Evolutionary conservation across 92 coral and sea anemone genomes (phyloP).

Genomic region (Umimayanthus kanabou): DNA sequence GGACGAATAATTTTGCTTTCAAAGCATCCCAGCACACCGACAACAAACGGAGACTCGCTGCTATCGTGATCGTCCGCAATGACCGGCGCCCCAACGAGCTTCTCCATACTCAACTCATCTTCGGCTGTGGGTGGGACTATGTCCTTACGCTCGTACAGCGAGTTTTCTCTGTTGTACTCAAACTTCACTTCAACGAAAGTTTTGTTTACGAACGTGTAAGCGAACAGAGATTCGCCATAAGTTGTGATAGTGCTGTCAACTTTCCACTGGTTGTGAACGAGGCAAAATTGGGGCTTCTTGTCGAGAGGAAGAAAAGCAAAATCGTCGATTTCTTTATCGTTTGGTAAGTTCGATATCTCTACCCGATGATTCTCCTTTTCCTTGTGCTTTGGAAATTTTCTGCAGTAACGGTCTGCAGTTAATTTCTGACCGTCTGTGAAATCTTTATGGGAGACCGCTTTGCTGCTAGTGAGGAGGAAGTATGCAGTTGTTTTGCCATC

Average conservation of each 20-base stretch:
- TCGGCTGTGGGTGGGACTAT: background rate
- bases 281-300: background rate
- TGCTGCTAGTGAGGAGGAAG: conserved; percentile 3
- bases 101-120: background rate
- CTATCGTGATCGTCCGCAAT: background rate
- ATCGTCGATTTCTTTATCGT: background rate
- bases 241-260: background rate
- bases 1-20: conserved; percentile 13
- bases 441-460: conserved; percentile 14
- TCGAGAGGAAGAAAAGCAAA: conserved; percentile 12
- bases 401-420: conserved; percentile 33
- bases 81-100: conserved; percentile 31
- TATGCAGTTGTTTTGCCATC: background rate
- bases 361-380: background rate
- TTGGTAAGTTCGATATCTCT: background rate
- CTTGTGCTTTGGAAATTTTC: conserved; percentile 12
- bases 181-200: conserved; percentile 24
- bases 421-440: background rate
- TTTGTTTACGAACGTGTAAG: conserved; percentile 10
- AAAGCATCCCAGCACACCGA: conserved; percentile 15
- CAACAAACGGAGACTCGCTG: conserved; percentile 2
- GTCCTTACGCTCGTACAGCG: background rate
- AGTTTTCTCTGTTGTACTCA: conserved; percentile 9
- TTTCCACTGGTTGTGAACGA: background rate
- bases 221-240: conserved; percentile 5